A percentile compares a stretch with the other conserved stretches of the same genome.
phyloP scores from a whole-genome alignment of 2,113 vertebrate genomes.

The Enhydra lutris region DNA sequence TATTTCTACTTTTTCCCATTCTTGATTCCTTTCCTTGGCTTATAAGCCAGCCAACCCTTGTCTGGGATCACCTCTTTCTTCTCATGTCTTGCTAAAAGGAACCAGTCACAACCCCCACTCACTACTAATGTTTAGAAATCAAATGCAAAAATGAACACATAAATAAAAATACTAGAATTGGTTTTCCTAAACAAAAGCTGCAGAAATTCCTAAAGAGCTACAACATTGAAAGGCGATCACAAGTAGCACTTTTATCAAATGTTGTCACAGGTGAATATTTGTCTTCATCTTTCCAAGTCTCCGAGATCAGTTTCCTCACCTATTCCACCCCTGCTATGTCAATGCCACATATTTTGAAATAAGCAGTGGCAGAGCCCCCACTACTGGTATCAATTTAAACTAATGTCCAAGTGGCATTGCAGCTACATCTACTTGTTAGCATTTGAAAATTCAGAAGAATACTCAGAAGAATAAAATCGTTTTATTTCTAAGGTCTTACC shows the following conservation, averaged over 20 bases:
- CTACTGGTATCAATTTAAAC: not conserved
- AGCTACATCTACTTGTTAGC: not conserved
- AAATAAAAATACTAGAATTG: too few species aligned
- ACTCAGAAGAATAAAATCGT: not conserved
- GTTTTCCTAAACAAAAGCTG: too few species aligned
- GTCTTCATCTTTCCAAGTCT: not conserved
- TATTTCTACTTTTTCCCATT: not conserved
- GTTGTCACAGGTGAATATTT: not conserved
- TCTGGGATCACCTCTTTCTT: not conserved
- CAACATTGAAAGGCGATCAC: not conserved
- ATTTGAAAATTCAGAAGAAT: not conserved
- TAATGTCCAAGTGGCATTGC: not conserved
- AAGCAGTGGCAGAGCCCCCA: not conserved
- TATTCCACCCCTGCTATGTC: not conserved
- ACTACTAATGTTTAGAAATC: not conserved
- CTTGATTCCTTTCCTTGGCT: not conserved
- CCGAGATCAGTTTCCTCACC: not conserved
- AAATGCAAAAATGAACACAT: too few species aligned
- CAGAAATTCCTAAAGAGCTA: not conserved
- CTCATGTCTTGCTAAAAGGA: not conserved
- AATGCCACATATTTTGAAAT: not conserved
- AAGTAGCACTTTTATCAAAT: not conserved
- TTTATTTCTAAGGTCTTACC: conserved; percentile 29
- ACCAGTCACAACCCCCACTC: not conserved
- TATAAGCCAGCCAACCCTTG: not conserved